Base-by-base conservation (phyloP, 2,888 invertebrate species). In the Copidosoma aretas region DNA sequence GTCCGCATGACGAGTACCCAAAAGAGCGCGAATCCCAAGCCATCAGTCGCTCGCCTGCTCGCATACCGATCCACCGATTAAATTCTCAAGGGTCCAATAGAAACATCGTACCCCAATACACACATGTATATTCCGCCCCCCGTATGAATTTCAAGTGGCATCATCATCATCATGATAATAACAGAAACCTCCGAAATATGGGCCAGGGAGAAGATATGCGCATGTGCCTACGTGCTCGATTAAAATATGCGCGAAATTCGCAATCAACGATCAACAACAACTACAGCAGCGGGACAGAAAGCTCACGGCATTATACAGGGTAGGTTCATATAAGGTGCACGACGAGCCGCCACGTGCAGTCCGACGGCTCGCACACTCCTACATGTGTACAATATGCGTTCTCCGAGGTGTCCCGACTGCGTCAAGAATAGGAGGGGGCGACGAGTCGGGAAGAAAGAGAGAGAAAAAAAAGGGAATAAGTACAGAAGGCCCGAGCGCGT, bases 201-300 rank as follows among this genome's bases (percentile, higher is more conserved):
- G 17, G 14, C 10, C 41, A 14, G 17, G 43, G 15, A 46, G 17
- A 46, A 17, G 43, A 12, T 46, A 46, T 46, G 32, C 43, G 43
- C 17, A 12, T 17, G 15, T 17, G 12, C 43, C 2, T 46, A 46
- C 14, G 17, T 15, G 43, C 17, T 46, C 43, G 22, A 39, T 58
- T 61, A 66, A 71, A 69, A 63, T 71, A 73, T 71, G 70, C 59
- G 64, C 61, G 56, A 63, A 70, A 73, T 70, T 70, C 46, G 39
- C 64, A 64, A 71, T 73, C 56, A 67, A 65, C 21, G 32, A 5
- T 32, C 32, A 32, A 32, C 32, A 32, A 32, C 32, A 32, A 8
- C 32, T 8, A 32, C 4, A 32, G n/a, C n/a, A n/a, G n/a, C n/a
- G n/a, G n/a, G n/a, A n/a, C n/a, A n/a, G n/a, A 32, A 32, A 32